These are phyloP conservation scores for Spinus olivaceus DNA, from an alignment of 2,797 vertebrate genomes.

Conservation along the genomic window DNA sequence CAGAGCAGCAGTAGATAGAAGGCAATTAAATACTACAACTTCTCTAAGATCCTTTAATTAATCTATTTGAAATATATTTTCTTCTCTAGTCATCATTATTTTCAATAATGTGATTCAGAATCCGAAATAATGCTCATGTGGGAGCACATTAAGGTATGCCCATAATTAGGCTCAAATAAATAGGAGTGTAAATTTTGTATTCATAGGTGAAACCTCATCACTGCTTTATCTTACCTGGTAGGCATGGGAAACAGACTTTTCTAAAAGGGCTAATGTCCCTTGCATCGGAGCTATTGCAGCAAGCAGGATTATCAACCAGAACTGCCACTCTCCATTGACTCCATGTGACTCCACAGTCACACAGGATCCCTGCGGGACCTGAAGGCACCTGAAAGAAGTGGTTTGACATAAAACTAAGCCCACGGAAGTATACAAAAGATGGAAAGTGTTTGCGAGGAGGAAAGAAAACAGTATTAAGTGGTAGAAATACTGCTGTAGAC, in stretches of 20 bases:
- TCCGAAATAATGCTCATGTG: neutral
- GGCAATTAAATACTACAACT: neutral
- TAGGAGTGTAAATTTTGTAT: neutral
- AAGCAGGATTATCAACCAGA: neutral
- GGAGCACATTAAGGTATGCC: neutral
- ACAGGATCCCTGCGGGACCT: neutral
- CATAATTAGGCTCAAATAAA: neutral
- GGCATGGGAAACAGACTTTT: neutral
- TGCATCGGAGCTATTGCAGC: neutral
- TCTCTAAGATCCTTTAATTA: neutral
- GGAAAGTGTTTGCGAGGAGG: neutral
- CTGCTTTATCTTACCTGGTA: neutral
- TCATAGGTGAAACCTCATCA: neutral
- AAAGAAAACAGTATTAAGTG: neutral
- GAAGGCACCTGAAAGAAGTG: neutral
- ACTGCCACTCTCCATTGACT: neutral
- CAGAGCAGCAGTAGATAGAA: neutral
- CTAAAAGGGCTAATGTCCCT: neutral
- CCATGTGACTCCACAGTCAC: neutral
- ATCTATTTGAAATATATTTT: neutral
- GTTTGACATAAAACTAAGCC: neutral
- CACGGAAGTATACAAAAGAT: neutral
- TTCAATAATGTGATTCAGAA: neutral
- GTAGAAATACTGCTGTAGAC: neutral
- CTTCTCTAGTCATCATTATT: neutral